A percentile compares a stretch with the other conserved stretches of the same genome.
phyloP scores from a whole-genome alignment of 2,888 invertebrate species.

The Trachelus tabidus region DNA sequence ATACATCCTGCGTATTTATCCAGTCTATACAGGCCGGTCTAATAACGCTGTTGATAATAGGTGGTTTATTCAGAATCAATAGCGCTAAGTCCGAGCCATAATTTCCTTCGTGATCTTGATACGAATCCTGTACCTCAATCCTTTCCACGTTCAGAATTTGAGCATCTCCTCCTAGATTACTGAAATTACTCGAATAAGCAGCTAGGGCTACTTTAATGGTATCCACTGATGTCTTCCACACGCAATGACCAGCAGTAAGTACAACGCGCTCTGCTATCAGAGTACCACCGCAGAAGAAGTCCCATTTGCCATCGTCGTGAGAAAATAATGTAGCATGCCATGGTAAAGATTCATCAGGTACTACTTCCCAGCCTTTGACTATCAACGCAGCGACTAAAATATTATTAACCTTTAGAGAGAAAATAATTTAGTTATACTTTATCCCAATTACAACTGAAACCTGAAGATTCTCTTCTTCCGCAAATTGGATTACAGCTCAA shows the following conservation, averaged over 20 bases:
- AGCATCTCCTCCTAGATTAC: constrained; percentile 41
- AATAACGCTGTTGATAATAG: constrained; percentile 64
- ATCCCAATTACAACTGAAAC: constrained; percentile 19
- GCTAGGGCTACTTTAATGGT: constrained; percentile 59
- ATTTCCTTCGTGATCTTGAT: constrained; percentile 68
- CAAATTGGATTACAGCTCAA: constrained; percentile 61
- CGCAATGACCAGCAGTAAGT: constrained; percentile 67
- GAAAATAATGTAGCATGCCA: constrained; percentile 72
- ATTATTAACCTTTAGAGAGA: neutral
- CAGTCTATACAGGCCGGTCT: constrained; percentile 69
- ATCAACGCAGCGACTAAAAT: constrained; percentile 51
- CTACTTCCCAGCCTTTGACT: constrained; percentile 61
- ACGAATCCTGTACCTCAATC: constrained; percentile 65
- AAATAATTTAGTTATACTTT: neutral
- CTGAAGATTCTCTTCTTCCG: constrained; percentile 38
- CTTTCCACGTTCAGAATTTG: constrained; percentile 61
- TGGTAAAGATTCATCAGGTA: constrained; percentile 63
- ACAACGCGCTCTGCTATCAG: constrained; percentile 66
- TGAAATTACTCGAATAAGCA: constrained; percentile 57
- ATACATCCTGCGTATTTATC: constrained; percentile 33
- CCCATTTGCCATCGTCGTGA: constrained; percentile 62
- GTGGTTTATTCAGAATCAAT: constrained; percentile 62
- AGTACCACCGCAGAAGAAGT: constrained; percentile 71
- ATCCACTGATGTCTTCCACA: constrained; percentile 58
- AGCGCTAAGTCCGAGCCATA: constrained; percentile 72